Evolutionary conservation across 1,140 invertebrate species (phyloP), one percentile per base, ranked within the genome.

Genomic region (Alviniconcha marisindica): DNA sequence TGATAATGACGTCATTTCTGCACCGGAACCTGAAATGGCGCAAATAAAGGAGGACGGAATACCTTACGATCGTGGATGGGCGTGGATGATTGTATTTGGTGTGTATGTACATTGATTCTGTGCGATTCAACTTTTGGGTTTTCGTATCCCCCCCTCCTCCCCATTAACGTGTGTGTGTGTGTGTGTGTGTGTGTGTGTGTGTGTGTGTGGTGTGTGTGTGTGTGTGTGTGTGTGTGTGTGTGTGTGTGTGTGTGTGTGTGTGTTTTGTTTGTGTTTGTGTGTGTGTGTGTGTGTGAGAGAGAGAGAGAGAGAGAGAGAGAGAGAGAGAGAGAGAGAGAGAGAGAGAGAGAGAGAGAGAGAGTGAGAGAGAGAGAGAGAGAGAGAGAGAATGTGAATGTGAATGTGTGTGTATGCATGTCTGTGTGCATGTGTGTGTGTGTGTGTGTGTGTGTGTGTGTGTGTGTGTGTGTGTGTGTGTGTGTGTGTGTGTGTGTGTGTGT

Each of bases 191-290:
- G n/a, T 69, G 33, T 71, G 33, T 40, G 12, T 71, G 33, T 38
- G 36, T 71, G 33, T 71, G 33, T 71, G 33, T 60, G 56, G 44
- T 48, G 7, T 60, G 56, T 60, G 10, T 60, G 10, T 10, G 56
- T 60, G 24, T 60, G 56, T 60, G 24, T 10, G 56, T 60, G 56
- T 60, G 56, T n/a, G 24, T 60, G 56, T 60, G 56, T 60, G 56
- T 40, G 36, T 40, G 66, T 71, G 66, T 71, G 66, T 71, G 66
- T 69, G 63, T 69, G 63, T 33, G 31, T 69, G n/a, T 33, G 31
- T 31, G 63, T 69, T 31, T 31, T 69, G 63, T 69, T 21, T 33
- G 28, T 69, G 28, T 69, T 5, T 33, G 28, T 33, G 63, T 33
- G 63, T 33, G 63, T 33, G 63, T 5, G 63, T 5, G 63, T 33